phyloP scores from a whole-genome alignment of 1,140 invertebrate genomes.

The Seison nebaliae region DNA sequence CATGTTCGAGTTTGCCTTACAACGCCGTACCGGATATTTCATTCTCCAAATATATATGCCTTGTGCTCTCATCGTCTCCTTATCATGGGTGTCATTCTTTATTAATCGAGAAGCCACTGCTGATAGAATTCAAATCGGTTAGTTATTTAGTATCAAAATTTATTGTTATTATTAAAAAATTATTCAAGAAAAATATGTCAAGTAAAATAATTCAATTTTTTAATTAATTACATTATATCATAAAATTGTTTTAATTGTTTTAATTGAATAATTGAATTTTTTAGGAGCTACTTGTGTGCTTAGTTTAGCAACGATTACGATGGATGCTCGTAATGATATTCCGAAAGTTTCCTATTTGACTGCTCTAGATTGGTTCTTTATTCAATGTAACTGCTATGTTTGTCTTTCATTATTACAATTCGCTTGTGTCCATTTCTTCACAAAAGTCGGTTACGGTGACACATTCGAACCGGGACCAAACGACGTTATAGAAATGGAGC shows the following conservation, averaged over 20 bases:
- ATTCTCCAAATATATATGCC: conserved; percentile 27
- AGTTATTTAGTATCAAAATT: no score
- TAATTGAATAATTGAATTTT: no score
- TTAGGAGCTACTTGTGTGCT: conserved; percentile 31
- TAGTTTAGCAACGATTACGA: conserved; percentile 23
- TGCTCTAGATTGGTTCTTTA: conserved; percentile 57
- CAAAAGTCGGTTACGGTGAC: conserved; percentile 58
- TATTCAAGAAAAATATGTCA: no score
- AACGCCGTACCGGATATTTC: conserved; percentile 25
- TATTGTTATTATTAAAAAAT: no score
- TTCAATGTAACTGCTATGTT: conserved; percentile 55
- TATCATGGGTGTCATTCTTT: conserved; percentile 29
- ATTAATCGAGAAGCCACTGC: conserved; percentile 75
- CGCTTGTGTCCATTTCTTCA: conserved; percentile 60
- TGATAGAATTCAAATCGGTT: conserved; percentile 34
- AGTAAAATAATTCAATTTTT: no score
- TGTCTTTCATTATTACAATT: conserved; percentile 44
- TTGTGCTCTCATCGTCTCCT: conserved; percentile 22
- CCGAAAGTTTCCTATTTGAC: conserved; percentile 61
- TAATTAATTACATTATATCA: no score
- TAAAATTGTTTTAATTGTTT: no score
- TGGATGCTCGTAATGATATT: conserved; percentile 53
- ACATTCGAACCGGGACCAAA: no score
- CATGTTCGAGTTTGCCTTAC: no score
- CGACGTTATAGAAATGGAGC: no score